Base-by-base conservation (phyloP, 2,888 invertebrate species). In the Mellilla xanthometata region DNA sequence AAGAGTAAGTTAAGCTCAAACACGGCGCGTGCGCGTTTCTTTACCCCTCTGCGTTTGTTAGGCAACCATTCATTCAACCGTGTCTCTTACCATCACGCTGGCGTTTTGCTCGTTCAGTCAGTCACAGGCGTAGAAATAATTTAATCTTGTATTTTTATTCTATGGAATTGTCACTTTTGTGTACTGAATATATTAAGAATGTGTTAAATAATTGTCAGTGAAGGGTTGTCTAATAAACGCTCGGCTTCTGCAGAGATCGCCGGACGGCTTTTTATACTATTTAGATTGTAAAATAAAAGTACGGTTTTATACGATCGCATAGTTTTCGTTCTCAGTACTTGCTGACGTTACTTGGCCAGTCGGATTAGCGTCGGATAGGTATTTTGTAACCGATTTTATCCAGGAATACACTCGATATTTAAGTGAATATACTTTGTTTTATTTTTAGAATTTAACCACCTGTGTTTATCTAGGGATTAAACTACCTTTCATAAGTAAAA, bases 341-440 rank as follows among this genome's bases (percentile, higher is more conserved):
- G 76, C 74, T 76, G 68, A 70, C 65, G 66, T 68, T 67, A 76
- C 76, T 78, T 64, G 63, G 60, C 65, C 68, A 67, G 57, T 62
- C 60, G 62, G 49, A 40, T 70, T 68, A 70, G 69, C 80, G 75
- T 70, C 73, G 78, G 78, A 75, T 80, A 80, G 84, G 81, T 79
- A 87, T 88, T 87, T 89, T 89, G 84, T 89, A 89, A 87, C 86
- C 88, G 76, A 76, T 24, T 85, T 85, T 87, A 89, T 89, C 75
- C 89, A 82, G 80, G 85, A 88, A 88, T 89, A 89, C 85, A 89
- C 87, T 88, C 81, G 83, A 81, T 88, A 82, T 19, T 19, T 89
- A 89, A 89, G 89, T 82, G 77, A 81, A 40, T 41, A 78, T 77
- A 60, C 66, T 63, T 81, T 62, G 83, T 86, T 84, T 88, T 67